Evolutionary conservation across 2,888 invertebrate species (phyloP), one percentile per base, ranked within the genome.

Genomic region (Lumbricus terrestris): DNA sequence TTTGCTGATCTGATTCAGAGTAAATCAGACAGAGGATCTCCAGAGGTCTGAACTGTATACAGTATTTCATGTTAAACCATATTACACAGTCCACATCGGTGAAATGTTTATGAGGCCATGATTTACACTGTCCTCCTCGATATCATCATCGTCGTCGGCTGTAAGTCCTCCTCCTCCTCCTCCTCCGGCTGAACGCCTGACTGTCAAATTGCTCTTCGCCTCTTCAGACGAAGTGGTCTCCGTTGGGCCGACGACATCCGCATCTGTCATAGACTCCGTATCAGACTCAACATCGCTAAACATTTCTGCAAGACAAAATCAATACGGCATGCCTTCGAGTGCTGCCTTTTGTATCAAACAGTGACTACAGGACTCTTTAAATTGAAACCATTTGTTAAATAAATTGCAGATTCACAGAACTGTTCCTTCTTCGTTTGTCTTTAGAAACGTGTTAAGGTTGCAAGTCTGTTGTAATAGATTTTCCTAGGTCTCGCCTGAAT

Each of bases 201-300:
- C 69, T 69, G 69, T n/a, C n/a, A n/a, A 69, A 69, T 69, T 69
- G 69, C 69, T 69, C 69, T 69, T 69, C n/a, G 69, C 69, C 69
- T 69, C 69, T 69, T 69, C 69, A 69, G 11, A n/a, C 69, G 69
- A 69, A 69, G 69, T 69, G 69, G 69, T 69, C 69, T 69, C 69
- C 11, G n/a, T n/a, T n/a, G 69, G 29, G 69, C 69, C 13, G 8
- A 69, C n/a, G 69, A 69, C 69, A 69, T 69, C 69, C 29, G 69
- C 69, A 69, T 69, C 69, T 69, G 69, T 69, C 69, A 69, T 69
- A 29, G n/a, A 69, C 69, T 69, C 69, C n/a, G 69, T n/a, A 69
- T 69, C 69, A 0, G 69, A 69, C n/a, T 69, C 69, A 69, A 69
- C 69, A n/a, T 69, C 69, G n/a, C 69, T 69, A 69, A 69, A 69